These are phyloP conservation scores for Ictalurus furcatus DNA, from an alignment of 2,113 vertebrate species.

Conservation along the genomic window DNA sequence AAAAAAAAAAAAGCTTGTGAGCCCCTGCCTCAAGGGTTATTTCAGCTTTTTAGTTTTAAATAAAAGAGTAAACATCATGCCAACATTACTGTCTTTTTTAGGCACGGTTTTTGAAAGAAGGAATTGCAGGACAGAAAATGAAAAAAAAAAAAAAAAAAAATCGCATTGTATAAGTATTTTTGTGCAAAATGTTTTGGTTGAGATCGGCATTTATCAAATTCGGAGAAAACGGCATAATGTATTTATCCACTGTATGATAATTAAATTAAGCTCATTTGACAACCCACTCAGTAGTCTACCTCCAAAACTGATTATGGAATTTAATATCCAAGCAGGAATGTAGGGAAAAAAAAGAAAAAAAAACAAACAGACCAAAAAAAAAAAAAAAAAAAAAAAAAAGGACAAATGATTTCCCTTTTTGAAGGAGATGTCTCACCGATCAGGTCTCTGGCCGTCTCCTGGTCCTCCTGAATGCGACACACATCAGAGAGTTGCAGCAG, in stretches of 20 bases:
- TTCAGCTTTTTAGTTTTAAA: neutral
- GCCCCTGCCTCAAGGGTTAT: neutral
- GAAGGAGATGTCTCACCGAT: constrained; percentile 76
- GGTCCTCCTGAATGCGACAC: constrained; percentile 93
- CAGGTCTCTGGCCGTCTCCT: constrained; percentile 96
- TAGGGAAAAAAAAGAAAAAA: neutral
- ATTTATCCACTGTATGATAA: neutral
- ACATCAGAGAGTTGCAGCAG: constrained; percentile 95
- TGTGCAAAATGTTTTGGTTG: neutral
- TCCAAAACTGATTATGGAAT: neutral
- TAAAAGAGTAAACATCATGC: neutral
- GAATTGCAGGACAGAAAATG: neutral
- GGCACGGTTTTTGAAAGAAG: neutral
- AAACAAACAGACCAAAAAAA: no score
- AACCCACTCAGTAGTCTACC: neutral
- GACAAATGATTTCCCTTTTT: neutral
- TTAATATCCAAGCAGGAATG: neutral
- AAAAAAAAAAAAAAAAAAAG: neutral
- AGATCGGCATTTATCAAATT: neutral
- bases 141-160: neutral
- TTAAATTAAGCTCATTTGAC: neutral
- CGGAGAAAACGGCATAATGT: neutral
- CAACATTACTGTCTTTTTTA: neutral
- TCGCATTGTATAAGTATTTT: neutral
- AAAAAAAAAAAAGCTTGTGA: no score